A percentile compares a stretch with the other conserved stretches of the same genome.
phyloP scores from a whole-genome alignment of 1,140 invertebrate species.

The Ceratina japonica region DNA sequence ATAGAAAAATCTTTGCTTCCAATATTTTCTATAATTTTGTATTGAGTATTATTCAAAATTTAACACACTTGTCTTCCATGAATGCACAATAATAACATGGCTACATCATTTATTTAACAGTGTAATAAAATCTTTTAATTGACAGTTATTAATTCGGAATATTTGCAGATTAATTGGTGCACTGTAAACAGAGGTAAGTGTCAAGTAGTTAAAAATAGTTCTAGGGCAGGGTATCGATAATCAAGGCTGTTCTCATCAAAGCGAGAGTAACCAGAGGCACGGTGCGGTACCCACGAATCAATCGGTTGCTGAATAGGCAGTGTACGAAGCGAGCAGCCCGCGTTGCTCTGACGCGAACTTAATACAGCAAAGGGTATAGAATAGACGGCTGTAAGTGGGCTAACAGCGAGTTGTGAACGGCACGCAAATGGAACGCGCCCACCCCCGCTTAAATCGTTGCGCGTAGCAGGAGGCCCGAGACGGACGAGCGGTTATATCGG shows the following conservation, averaged over 20 bases:
- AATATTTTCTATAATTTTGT: too few relatives aligned
- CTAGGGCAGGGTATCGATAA: not conserved
- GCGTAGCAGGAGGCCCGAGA: conserved; percentile 1
- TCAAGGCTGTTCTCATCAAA: not conserved
- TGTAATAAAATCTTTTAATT: too few relatives aligned
- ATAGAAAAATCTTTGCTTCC: too few relatives aligned
- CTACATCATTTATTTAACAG: too few relatives aligned
- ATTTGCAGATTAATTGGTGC: too few relatives aligned
- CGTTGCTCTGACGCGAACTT: conserved; percentile 8
- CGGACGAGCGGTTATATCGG: conserved; percentile 55
- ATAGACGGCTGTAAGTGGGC: conserved; percentile 39
- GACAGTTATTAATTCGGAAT: too few relatives aligned
- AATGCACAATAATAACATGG: too few relatives aligned
- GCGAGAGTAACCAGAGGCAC: not conserved
- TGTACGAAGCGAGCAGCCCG: not conserved
- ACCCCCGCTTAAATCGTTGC: conserved; percentile 45
- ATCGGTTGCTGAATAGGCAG: conserved; percentile 13
- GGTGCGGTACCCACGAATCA: not conserved
- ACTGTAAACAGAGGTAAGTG: too few relatives aligned
- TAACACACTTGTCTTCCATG: too few relatives aligned
- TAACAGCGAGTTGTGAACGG: conserved; percentile 56
- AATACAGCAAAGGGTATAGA: conserved; percentile 28
- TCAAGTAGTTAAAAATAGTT: too few relatives aligned
- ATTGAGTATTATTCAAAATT: too few relatives aligned
- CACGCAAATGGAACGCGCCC: conserved; percentile 61